These are phyloP conservation scores for Halocynthia roretzi DNA, from an alignment of 23 tunicate species.

Conservation along the genomic window DNA sequence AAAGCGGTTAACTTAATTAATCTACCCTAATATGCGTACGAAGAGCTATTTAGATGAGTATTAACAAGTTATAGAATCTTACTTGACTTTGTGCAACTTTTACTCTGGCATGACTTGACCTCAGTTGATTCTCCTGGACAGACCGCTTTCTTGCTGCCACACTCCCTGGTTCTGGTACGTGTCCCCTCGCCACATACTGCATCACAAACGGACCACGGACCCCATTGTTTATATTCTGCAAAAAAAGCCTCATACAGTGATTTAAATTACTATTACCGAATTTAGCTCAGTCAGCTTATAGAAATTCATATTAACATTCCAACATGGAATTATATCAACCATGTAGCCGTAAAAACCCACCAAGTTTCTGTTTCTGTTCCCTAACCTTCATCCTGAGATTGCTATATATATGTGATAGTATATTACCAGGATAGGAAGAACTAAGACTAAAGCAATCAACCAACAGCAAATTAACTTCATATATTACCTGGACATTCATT, in stretches of 20 bases:
- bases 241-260: not conserved
- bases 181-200: conserved; percentile 12
- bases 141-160: not conserved
- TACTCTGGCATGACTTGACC: not conserved
- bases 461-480: too few species aligned
- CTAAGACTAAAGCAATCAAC: too few species aligned
- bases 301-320: too few species aligned
- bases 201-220: conserved; percentile 12
- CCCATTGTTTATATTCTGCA: conserved; percentile 13
- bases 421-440: too few species aligned
- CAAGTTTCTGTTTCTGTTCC: too few species aligned
- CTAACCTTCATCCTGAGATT: too few species aligned
- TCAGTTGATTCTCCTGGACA: conserved; percentile 1
- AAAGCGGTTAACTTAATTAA: not conserved
- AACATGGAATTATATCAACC: too few species aligned
- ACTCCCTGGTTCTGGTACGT: not conserved
- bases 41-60: not conserved
- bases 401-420: too few species aligned
- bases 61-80: not conserved
- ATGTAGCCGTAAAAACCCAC: too few species aligned
- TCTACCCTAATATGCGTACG: not conserved
- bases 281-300: too few species aligned
- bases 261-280: too few species aligned
- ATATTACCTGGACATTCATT: conserved; percentile 6
- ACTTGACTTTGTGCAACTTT: conserved; percentile 18